Evolutionary conservation across 2,888 invertebrate genomes (phyloP), one percentile per base, ranked within the genome.

Genomic region (Drosophila histrio): DNA sequence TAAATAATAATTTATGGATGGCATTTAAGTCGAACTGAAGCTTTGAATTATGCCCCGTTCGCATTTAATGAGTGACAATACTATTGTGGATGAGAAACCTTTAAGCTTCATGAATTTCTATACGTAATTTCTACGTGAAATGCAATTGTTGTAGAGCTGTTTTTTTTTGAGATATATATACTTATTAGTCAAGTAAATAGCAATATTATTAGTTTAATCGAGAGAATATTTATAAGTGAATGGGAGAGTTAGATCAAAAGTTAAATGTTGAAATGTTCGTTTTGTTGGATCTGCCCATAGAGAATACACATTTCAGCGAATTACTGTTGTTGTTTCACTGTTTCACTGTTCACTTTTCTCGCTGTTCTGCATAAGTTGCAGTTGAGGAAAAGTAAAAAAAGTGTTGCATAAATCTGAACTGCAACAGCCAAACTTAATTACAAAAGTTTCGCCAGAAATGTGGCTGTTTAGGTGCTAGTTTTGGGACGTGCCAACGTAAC

Each of bases 391-490:
- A 24, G 32, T 30, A 44, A 56, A 62, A 46, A 53, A 59, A 53
- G 47, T 41, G 59, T 52, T 63, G 54, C 70, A 77, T 79, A 84
- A 87, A 80, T 81, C 81, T 71, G 52, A 46, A 17, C 61, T 74
- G 64, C 81, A 65, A 60, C 66, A 71, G 66, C 59, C 62, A 69
- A 71, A 84, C 80, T 80, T 84, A 87, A 84, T 84, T 84, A 62
- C 78, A 36, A 63, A 84, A 80, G 46, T 83, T 26, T 28, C 5
- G 15, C 9, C 9, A 32, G 15, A 32, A 41, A 13, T 47, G 49
- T 22, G 44, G 19, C n/a, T 15, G 15, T 34, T 63, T 64, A 36
- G 46, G 24, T 43, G 52, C 46, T 59, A 58, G 52, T 41, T 46
- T 57, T 50, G n/a, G 46, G 22, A 60, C 65, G 64, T 56, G 65